Evolutionary conservation across 2,797 vertebrate species (phyloP).

Genomic region (Streptopelia turtur): DNA sequence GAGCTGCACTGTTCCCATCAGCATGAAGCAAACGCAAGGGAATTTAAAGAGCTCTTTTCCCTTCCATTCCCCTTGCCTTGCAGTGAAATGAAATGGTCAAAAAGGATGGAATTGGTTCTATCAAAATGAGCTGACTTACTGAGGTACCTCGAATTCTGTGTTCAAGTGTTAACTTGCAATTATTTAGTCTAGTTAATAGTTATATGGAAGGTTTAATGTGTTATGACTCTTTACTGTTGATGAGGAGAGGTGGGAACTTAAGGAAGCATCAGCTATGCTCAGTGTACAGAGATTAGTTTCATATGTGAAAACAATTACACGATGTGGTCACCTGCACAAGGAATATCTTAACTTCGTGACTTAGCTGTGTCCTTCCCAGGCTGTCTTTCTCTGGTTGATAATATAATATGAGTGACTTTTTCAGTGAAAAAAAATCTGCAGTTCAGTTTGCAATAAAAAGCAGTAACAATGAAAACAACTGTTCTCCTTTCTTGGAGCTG

Average conservation of each 20-base stretch:
- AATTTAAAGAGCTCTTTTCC: neutral
- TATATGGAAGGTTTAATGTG: neutral
- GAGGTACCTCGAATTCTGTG: neutral
- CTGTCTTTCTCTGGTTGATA: neutral
- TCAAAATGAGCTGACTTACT: neutral
- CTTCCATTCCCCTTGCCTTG: neutral
- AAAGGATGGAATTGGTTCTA: neutral
- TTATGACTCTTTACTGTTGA: neutral
- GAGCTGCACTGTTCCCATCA: neutral
- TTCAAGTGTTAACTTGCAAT: neutral
- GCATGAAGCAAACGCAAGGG: neutral
- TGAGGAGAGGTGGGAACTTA: neutral
- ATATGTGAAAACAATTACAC: neutral
- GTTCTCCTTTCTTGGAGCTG: neutral
- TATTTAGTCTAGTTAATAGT: neutral
- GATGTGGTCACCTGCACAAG: neutral
- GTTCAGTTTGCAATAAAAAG: conserved; percentile 3
- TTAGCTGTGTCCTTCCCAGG: neutral
- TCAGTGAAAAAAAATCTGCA: neutral
- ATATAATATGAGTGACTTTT: neutral
- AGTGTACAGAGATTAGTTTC: neutral
- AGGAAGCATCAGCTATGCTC: neutral
- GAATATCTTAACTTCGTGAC: neutral
- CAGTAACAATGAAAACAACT: neutral
- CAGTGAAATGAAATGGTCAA: neutral